Conservation (phyloP, 2,888 invertebrate species). For the Agrochola lychnidis region DNA sequence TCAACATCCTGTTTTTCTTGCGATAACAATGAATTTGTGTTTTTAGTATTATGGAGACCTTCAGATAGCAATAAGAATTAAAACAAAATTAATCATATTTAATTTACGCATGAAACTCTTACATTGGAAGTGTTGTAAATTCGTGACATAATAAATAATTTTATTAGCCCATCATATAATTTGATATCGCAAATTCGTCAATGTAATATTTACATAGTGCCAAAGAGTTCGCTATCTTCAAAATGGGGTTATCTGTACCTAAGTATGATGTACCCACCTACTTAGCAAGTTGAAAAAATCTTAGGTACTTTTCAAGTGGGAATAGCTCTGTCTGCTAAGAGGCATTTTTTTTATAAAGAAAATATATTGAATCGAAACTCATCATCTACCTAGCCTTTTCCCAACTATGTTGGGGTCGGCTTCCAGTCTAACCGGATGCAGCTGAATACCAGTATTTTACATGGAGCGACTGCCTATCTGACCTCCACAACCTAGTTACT, state of each 20-base stretch:
- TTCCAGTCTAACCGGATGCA: too few relatives aligned
- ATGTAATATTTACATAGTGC: slow-evolving; percentile 26
- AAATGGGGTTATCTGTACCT: slow-evolving; percentile 23
- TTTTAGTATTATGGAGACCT: slow-evolving; percentile 18
- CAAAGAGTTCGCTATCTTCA: slow-evolving; percentile 29
- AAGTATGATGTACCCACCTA: too few relatives aligned
- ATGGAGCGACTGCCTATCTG: too few relatives aligned
- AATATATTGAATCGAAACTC: background rate
- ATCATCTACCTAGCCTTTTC: too few relatives aligned
- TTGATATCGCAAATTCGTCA: slow-evolving; percentile 28
- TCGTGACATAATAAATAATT: background rate
- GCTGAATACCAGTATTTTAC: too few relatives aligned
- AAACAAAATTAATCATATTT: slow-evolving; percentile 26
- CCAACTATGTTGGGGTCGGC: too few relatives aligned
- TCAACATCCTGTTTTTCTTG: background rate
- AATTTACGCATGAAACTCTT: slow-evolving; percentile 22
- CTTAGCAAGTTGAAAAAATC: background rate
- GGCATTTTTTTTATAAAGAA: background rate
- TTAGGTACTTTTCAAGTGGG: background rate
- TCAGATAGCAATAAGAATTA: slow-evolving; percentile 17
- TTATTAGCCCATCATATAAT: slow-evolving; percentile 11
- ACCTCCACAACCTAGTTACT: too few relatives aligned
- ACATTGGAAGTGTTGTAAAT: background rate
- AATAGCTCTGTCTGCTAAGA: background rate
- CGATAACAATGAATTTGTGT: slow-evolving; percentile 3